Evolutionary conservation across 2,113 vertebrate species (phyloP).

Genomic region (Percopsis transmontana): DNA sequence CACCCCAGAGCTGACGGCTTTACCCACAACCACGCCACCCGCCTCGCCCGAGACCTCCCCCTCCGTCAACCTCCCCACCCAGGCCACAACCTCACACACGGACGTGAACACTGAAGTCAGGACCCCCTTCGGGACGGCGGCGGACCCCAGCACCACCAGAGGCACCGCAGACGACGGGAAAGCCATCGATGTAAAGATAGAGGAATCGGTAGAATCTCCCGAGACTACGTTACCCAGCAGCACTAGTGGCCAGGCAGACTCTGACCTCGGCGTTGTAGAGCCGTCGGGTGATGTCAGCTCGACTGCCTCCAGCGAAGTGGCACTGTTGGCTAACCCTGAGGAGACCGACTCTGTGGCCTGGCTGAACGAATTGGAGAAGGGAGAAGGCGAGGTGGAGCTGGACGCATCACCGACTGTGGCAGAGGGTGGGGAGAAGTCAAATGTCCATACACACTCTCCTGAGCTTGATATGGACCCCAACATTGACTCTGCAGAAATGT

Average conservation of each 20-base stretch:
- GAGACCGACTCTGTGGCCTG: slow-evolving; percentile 21
- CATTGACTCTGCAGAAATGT: slow-evolving; percentile 63
- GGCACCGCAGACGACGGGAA: slow-evolving; percentile 21
- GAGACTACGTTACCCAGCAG: slow-evolving; percentile 43
- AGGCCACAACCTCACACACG: slow-evolving; percentile 25
- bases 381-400: slow-evolving; percentile 14
- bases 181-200: neutral
- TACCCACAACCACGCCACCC: slow-evolving; percentile 25
- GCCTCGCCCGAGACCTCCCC: slow-evolving; percentile 35
- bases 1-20: slow-evolving; percentile 37
- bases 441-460: slow-evolving; percentile 28
- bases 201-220: neutral
- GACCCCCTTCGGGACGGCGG: neutral
- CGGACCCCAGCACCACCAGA: slow-evolving; percentile 10
- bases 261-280: slow-evolving; percentile 27
- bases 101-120: slow-evolving; percentile 5
- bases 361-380: slow-evolving; percentile 37
- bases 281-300: slow-evolving; percentile 37
- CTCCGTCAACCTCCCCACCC: slow-evolving; percentile 26
- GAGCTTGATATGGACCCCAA: slow-evolving; percentile 66
- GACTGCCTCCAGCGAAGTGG: slow-evolving; percentile 33
- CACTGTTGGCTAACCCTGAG: slow-evolving; percentile 17
- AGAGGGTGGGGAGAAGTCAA: neutral
- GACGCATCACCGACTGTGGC: slow-evolving; percentile 65
- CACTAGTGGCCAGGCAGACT: slow-evolving; percentile 30